Percentiles rank a stretch among this genome's conserved stretches.
These are phyloP conservation scores for Napeogenes sylphis DNA, from an alignment of 2,888 invertebrate genomes.

Conservation along the genomic window DNA sequence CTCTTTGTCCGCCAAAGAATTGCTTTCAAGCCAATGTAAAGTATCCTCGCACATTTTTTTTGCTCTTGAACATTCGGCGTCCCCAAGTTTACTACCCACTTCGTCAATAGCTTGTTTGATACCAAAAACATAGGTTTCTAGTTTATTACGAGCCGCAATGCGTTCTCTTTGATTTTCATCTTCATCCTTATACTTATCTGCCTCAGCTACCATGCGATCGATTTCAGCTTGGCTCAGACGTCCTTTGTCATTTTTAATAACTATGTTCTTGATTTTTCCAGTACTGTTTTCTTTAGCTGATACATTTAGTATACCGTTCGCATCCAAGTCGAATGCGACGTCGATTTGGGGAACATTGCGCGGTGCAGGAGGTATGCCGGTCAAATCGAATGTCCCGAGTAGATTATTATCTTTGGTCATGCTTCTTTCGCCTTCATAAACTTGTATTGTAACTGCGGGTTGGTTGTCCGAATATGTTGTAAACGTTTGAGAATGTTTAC, in stretches of 20 bases:
- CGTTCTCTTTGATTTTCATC: slow-evolving; percentile 82
- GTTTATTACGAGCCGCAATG: slow-evolving; percentile 81
- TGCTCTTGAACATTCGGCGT: slow-evolving; percentile 76
- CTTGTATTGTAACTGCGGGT: slow-evolving; percentile 83
- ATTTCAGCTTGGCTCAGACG: slow-evolving; percentile 89
- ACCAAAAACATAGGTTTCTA: slow-evolving; percentile 83
- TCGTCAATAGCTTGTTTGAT: slow-evolving; percentile 82
- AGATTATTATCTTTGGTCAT: slow-evolving; percentile 88
- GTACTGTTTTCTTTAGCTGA: slow-evolving; percentile 83
- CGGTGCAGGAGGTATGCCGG: slow-evolving; percentile 83
- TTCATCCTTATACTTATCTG: slow-evolving; percentile 83
- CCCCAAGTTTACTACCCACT: slow-evolving; percentile 76
- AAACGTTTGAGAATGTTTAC: slow-evolving; percentile 83
- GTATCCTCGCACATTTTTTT: slow-evolving; percentile 75
- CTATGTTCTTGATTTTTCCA: slow-evolving; percentile 84
- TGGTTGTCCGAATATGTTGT: slow-evolving; percentile 90
- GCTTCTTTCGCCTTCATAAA: slow-evolving; percentile 86
- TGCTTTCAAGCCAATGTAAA: slow-evolving; percentile 82
- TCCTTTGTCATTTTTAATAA: slow-evolving; percentile 90
- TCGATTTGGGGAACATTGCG: slow-evolving; percentile 82
- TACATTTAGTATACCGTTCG: slow-evolving; percentile 89
- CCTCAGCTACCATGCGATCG: slow-evolving; percentile 87
- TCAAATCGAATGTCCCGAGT: slow-evolving; percentile 80
- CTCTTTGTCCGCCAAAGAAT: slow-evolving; percentile 81
- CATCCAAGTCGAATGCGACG: slow-evolving; percentile 85